Evolutionary conservation across 1,140 invertebrate species (phyloP), one percentile per base, ranked within the genome.

Genomic region (Ostrea edulis): DNA sequence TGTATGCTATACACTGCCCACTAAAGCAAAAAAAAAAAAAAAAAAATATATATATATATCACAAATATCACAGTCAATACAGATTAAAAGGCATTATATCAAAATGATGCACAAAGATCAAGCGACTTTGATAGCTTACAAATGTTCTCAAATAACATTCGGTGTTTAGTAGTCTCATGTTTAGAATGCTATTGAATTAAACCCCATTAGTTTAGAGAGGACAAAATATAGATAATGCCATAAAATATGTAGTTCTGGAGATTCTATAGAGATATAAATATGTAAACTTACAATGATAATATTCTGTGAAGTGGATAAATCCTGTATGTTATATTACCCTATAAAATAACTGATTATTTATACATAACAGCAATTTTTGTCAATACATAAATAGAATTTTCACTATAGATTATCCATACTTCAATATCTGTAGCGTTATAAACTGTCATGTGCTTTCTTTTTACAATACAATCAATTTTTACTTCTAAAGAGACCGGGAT

Each of bases 41-140:
- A 2, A 58, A n/a, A n/a, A 58, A 58, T 58, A 58, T 17, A 58
- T 17, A 17, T 58, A 71, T n/a, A 12, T 77, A 77, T 77, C 29
- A 77, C 68, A 77, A 35, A 77, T 77, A 77, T 77, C 68, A 77
- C 68, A 77, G 68, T 77, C 68, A 35, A 25, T 14, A 29, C 29
- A 77, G 68, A 77, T 77, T 77, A 29, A 77, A 77, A 29, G 22
- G 25, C 68, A 77, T 44, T 29, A 77, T 11, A 29, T 77, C 29
- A 25, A 35, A 22, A 77, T 29, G 22, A 77, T 14, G 25, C 25
- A 22, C 11, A 77, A 12, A 35, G 22, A 77, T 77, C 25, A 77
- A 62, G 14, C 7, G 58, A 14, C 58, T 14, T 62, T n/a, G 14
- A n/a, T 62, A 7, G 9, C 58, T 14, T 20, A 20, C 0, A 58